A percentile compares a stretch with the other conserved stretches of the same genome.
Conservation (phyloP, 2,797 vertebrate genomes). For the Muscicapa comitata region DNA sequence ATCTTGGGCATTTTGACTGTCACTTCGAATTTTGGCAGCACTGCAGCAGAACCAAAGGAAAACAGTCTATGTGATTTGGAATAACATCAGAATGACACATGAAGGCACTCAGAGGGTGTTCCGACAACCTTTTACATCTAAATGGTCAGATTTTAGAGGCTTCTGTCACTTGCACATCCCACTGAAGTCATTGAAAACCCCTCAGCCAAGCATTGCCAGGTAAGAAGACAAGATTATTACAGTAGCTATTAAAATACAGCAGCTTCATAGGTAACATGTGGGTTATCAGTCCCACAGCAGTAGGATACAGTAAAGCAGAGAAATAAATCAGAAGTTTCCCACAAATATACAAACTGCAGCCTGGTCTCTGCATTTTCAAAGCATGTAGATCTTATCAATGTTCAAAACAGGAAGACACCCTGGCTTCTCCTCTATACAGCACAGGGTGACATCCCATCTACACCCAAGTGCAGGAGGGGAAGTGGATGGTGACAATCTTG, state of each 20-base stretch:
- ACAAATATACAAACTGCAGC: not conserved
- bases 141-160: not conserved
- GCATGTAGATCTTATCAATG: not conserved
- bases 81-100: not conserved
- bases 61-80: not conserved
- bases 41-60: constrained; percentile 52
- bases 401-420: not conserved
- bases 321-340: not conserved
- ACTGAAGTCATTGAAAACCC: not conserved
- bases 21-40: constrained; percentile 75
- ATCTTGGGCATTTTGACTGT: constrained; percentile 61
- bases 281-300: not conserved
- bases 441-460: not conserved
- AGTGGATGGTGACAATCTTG: not conserved
- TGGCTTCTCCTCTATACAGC: not conserved
- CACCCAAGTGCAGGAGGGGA: not conserved
- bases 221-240: not conserved
- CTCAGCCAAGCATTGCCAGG: not conserved
- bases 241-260: not conserved
- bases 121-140: not conserved
- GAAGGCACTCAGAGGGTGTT: not conserved
- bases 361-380: not conserved
- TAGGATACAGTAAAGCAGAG: not conserved
- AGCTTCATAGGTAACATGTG: not conserved
- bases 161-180: not conserved